Conservation (phyloP, 1,140 invertebrate species). For the Polypedilum vanderplanki region DNA sequence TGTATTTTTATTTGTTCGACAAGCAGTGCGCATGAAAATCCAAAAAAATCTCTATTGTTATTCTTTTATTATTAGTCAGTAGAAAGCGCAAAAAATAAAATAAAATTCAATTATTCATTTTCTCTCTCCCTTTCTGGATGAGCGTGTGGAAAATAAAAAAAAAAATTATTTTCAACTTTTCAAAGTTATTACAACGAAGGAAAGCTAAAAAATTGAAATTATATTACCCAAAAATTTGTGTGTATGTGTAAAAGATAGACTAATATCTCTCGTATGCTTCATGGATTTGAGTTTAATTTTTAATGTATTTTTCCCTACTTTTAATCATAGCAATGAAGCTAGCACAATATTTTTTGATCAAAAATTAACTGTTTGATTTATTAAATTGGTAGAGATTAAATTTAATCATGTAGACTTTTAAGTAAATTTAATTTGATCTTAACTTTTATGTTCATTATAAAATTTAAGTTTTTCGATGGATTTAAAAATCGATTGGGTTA, state of each 20-base stretch:
- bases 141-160: neutral
- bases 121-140: neutral
- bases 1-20: conserved; percentile 8
- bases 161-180: neutral
- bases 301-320: too few relatives aligned
- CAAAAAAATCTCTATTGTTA: neutral
- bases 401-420: too few relatives aligned
- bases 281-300: conserved; percentile 6
- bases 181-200: conserved; percentile 1
- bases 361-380: too few relatives aligned
- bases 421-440: too few relatives aligned
- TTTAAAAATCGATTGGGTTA: too few relatives aligned
- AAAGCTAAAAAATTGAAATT: neutral
- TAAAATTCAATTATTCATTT: conserved; percentile 6
- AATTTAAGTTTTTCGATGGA: too few relatives aligned
- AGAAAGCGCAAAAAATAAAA: neutral
- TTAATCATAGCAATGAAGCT: too few relatives aligned
- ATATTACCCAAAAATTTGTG: neutral
- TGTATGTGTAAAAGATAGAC: neutral
- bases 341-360: too few relatives aligned
- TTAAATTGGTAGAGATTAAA: too few relatives aligned
- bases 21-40: neutral
- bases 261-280: neutral
- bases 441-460: too few relatives aligned
- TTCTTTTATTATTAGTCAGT: conserved; percentile 6